These are phyloP conservation scores for Austrofundulus limnaeus DNA, from an alignment of 2,113 vertebrate species.

Conservation along the genomic window DNA sequence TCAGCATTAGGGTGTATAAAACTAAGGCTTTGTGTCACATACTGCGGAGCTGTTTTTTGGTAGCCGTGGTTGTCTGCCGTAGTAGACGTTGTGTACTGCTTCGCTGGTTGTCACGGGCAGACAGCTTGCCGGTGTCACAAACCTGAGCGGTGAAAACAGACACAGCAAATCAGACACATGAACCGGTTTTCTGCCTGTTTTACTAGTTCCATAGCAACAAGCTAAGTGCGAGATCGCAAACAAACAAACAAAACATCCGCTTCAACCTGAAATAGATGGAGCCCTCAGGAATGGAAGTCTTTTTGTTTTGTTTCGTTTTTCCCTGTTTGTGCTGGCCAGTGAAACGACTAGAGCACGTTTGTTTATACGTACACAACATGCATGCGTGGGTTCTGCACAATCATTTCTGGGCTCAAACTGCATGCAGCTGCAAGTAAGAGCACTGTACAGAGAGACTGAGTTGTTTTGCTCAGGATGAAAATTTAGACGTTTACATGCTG, in stretches of 20 bases:
- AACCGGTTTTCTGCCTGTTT: slow-evolving; percentile 30
- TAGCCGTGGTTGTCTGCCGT: slow-evolving; percentile 51
- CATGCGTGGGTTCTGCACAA: slow-evolving; percentile 31
- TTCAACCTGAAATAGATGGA: slow-evolving; percentile 40
- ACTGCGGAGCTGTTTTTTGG: slow-evolving; percentile 39
- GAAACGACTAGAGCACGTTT: slow-evolving; percentile 8
- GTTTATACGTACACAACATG: slow-evolving; percentile 33
- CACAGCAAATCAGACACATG: slow-evolving; percentile 26
- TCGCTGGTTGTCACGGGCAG: slow-evolving; percentile 12
- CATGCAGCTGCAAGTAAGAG: slow-evolving; percentile 28
- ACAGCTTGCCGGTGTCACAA: slow-evolving; percentile 16
- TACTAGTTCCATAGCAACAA: slow-evolving; percentile 43
- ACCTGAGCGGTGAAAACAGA: slow-evolving; percentile 5
- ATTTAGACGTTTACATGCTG: background rate
- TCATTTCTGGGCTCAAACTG: slow-evolving; percentile 25
- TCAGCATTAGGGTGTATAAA: slow-evolving; percentile 48
- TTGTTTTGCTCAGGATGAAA: background rate
- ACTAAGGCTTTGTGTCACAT: slow-evolving; percentile 36
- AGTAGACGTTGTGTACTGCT: slow-evolving; percentile 47
- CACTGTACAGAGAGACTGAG: slow-evolving; percentile 4
- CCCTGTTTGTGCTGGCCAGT: slow-evolving; percentile 4
- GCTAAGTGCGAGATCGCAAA: background rate
- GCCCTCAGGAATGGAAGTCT: slow-evolving; percentile 50
- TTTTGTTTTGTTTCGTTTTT: background rate
- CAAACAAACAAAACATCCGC: slow-evolving; percentile 21